These are phyloP conservation scores for Keiferia lycopersicella DNA, from an alignment of 2,888 invertebrate species.

Conservation along the genomic window DNA sequence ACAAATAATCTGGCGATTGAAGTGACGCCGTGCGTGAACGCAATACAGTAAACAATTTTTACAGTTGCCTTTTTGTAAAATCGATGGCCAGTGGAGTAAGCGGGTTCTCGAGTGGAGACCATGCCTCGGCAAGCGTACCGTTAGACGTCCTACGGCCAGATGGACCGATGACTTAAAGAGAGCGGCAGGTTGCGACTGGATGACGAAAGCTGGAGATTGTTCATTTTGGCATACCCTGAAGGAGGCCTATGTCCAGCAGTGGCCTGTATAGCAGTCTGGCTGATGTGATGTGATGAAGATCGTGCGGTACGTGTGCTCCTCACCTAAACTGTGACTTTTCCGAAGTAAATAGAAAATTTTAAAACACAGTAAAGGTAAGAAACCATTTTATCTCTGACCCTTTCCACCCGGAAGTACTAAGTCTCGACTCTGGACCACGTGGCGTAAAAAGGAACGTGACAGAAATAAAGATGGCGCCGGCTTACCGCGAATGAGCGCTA, in stretches of 20 bases:
- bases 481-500: slow-evolving; percentile 52
- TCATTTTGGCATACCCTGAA: no score
- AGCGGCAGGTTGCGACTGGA: no score
- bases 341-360: neutral
- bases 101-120: no score
- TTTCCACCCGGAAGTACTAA: neutral
- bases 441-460: slow-evolving; percentile 60
- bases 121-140: no score
- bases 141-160: no score
- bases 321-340: neutral
- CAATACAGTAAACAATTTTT: neutral
- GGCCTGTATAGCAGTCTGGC: no score
- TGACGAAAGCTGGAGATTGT: no score
- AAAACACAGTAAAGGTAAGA: neutral
- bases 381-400: neutral
- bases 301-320: no score
- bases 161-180: no score
- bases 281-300: no score
- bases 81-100: no score
- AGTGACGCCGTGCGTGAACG: neutral
- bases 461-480: slow-evolving; percentile 69
- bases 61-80: neutral
- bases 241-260: no score
- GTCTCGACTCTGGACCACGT: slow-evolving; percentile 37
- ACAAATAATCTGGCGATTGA: slow-evolving; percentile 6